Evolutionary conservation across 2,888 invertebrate species (phyloP), one percentile per base, ranked within the genome.

Genomic region (Oegoconia quadripuncta): DNA sequence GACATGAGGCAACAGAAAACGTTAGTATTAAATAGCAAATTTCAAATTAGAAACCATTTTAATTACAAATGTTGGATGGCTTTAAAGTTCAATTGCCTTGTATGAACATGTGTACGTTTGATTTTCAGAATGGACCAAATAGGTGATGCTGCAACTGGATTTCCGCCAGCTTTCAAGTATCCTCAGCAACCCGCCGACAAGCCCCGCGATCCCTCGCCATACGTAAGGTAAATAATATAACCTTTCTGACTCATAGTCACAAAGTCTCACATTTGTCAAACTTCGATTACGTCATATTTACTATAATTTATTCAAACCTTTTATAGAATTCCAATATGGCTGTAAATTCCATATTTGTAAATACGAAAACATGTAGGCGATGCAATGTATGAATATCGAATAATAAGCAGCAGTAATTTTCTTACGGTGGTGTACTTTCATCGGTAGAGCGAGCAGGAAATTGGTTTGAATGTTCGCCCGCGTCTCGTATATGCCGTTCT

Each of bases 1-100:
- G 83, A 86, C 45, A 50, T 73, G 52, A 67, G 74, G 55, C 74
- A 69, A 46, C 80, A 73, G 55, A 74, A 80, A 64, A 68, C 69
- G 84, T 86, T 64, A 73, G 73, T 70, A 32, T 30, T 8, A 26
- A n/a, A n/a, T n/a, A n/a, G n/a, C n/a, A n/a, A n/a, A n/a, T n/a
- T n/a, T n/a, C n/a, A n/a, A n/a, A n/a, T n/a, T n/a, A n/a, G n/a
- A n/a, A n/a, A n/a, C n/a, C n/a, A n/a, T n/a, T n/a, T n/a, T n/a
- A n/a, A n/a, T n/a, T n/a, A n/a, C n/a, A n/a, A 8, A 20, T 20
- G 20, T 20, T 20, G 20, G 8, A 6, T 20, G 20, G 20, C 4
- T 20, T 20, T 6, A 32, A 17, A n/a, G 11, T 23, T 26, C 12
- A 15, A 2, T 20, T 17, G 7, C 32, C 33, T 33, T 12, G 11